These are phyloP conservation scores for Rallus crepitans DNA, from an alignment of 2,797 vertebrate species.

Conservation along the genomic window DNA sequence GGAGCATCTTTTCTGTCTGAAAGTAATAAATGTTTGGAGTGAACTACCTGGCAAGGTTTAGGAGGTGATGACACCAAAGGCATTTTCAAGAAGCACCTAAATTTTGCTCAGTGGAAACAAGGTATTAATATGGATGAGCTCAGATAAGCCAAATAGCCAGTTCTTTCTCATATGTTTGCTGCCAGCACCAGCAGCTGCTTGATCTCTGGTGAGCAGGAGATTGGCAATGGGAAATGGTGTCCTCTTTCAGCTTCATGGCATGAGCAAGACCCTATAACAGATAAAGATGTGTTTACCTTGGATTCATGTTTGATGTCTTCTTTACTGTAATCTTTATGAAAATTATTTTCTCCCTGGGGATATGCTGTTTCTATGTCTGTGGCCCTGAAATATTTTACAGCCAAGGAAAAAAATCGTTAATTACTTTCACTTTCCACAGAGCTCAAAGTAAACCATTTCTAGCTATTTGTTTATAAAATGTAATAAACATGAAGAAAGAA, in stretches of 20 bases:
- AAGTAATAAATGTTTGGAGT: constrained; percentile 62
- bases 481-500: background rate
- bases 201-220: background rate
- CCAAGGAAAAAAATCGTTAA: background rate
- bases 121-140: constrained; percentile 17
- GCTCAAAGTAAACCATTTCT: background rate
- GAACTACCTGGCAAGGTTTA: constrained; percentile 37
- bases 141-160: background rate
- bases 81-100: constrained; percentile 4
- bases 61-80: constrained; percentile 35
- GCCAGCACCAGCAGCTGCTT: constrained; percentile 25
- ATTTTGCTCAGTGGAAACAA: background rate
- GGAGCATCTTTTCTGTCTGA: constrained; percentile 50
- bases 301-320: background rate
- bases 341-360: background rate
- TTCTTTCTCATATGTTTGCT: background rate
- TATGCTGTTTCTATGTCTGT: fast-evolving
- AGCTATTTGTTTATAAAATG: background rate
- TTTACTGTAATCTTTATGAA: background rate
- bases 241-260: background rate
- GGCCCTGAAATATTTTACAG: background rate
- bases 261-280: background rate
- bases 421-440: background rate
- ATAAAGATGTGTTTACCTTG: background rate
- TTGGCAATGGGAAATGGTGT: background rate